These are phyloP conservation scores for Serranochromis macrocephalus DNA, from an alignment of 2,113 vertebrate species.

Conservation along the genomic window DNA sequence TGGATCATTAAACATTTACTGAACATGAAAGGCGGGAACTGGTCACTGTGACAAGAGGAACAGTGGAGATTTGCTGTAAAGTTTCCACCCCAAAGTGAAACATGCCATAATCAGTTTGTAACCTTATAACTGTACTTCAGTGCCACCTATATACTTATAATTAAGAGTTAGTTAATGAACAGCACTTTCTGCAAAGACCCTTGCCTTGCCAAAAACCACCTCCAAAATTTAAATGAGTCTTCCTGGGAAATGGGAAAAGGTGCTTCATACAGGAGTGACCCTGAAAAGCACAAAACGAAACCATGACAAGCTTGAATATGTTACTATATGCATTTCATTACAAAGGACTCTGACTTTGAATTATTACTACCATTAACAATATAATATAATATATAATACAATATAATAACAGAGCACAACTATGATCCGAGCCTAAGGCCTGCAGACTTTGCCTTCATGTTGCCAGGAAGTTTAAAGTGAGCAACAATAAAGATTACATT, in stretches of 20 bases:
- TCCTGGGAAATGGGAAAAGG: not conserved
- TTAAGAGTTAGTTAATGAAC: not conserved
- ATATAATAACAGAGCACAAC: not conserved
- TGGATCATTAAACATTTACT: conserved; percentile 11
- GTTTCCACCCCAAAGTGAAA: not conserved
- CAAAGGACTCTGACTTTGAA: not conserved
- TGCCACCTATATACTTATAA: not conserved
- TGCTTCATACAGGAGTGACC: not conserved
- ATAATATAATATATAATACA: not conserved
- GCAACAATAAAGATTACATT: not conserved
- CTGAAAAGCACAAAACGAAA: not conserved
- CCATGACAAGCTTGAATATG: not conserved
- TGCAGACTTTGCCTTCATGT: not conserved
- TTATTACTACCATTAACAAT: not conserved
- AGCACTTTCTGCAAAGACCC: not conserved
- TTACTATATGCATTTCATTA: not conserved
- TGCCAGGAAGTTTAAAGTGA: not conserved
- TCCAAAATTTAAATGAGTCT: not conserved
- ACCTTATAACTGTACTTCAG: not conserved
- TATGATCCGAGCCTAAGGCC: not conserved
- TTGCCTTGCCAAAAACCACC: not conserved
- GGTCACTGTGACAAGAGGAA: not conserved
- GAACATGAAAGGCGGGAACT: not conserved
- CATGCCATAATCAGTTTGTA: not conserved
- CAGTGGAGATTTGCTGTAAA: not conserved